Base-by-base conservation (phyloP, 2,888 invertebrate genomes). In the Drosophila sordidula region DNA sequence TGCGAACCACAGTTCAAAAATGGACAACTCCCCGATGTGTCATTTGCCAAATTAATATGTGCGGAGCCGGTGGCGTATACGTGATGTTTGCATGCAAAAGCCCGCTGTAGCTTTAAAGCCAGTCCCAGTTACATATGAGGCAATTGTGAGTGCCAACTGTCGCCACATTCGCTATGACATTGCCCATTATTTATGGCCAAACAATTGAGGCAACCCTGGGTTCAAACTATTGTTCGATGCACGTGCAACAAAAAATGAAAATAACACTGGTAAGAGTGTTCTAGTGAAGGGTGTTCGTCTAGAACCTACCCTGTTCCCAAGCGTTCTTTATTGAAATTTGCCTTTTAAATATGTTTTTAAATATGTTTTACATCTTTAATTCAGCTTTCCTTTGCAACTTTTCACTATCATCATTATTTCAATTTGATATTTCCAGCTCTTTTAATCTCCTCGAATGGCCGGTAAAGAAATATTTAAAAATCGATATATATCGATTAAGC, bases 181-280 rank as follows among this genome's bases (percentile, higher is more conserved):
- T 75, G 76, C 57, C 63, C 73, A 82, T 83, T 74, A 87, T 83
- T 83, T 87, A 83, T 81, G 75, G 57, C 61, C 88, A 81, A 83
- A 87, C 88, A 87, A 87, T 83, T 83, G 82, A 72, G 56, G 73
- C 78, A 51, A 58, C 62, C 50, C 67, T 54, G 50, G 59, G 70
- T 44, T 71, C 70, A 68, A 78, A 67, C 82, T 70, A 83, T 83
- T 83, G 87, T 87, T 72, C 81, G 68, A 70, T 69, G 71, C 68
- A 63, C 87, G 87, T 74, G 72, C 51, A 55, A 62, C 58, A 75
- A 54, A 59, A 50, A 62, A 58, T 3, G 3, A 34, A 34, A 12
- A 32, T 4, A 34, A 34, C 12, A 34, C 12, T 12, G 12, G 12
- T 34, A 11, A 34, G 12, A 11, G 34, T 34, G 4, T 34, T 0